phyloP scores from a whole-genome alignment of 2,113 vertebrate species.

The Carassius carassius region DNA sequence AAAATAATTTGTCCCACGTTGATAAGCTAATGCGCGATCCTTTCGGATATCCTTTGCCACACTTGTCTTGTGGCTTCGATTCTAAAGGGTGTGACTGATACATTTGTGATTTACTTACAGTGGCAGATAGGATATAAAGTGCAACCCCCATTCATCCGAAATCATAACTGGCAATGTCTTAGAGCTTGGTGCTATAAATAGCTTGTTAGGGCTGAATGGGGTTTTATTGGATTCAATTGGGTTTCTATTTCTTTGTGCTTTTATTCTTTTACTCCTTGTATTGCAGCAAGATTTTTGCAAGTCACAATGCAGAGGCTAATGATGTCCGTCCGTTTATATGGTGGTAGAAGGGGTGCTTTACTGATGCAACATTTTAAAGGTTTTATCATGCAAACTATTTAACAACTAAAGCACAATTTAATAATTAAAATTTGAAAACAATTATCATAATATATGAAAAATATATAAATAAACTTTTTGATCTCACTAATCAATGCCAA shows the following conservation, averaged over 20 bases:
- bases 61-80: constrained; percentile 39
- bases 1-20: constrained; percentile 30
- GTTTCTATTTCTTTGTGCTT: constrained; percentile 21
- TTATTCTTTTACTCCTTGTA: neutral
- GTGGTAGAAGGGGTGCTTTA: neutral
- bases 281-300: neutral
- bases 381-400: neutral
- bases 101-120: constrained; percentile 45
- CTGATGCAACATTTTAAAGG: neutral
- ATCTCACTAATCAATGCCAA: too few relatives aligned
- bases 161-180: neutral
- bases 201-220: constrained; percentile 17
- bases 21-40: constrained; percentile 36
- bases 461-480: too few relatives aligned
- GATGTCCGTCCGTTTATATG: neutral
- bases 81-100: constrained; percentile 35
- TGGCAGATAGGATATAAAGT: constrained; percentile 38
- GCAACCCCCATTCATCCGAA: constrained; percentile 3
- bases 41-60: constrained; percentile 34
- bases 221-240: constrained; percentile 40
- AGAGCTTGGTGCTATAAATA: constrained; percentile 17
- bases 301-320: neutral
- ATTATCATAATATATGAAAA: too few relatives aligned
- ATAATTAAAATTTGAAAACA: too few relatives aligned
- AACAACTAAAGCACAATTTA: neutral